Evolutionary conservation across 2,888 invertebrate species (phyloP).

Genomic region (Drosophila multiciliata): DNA sequence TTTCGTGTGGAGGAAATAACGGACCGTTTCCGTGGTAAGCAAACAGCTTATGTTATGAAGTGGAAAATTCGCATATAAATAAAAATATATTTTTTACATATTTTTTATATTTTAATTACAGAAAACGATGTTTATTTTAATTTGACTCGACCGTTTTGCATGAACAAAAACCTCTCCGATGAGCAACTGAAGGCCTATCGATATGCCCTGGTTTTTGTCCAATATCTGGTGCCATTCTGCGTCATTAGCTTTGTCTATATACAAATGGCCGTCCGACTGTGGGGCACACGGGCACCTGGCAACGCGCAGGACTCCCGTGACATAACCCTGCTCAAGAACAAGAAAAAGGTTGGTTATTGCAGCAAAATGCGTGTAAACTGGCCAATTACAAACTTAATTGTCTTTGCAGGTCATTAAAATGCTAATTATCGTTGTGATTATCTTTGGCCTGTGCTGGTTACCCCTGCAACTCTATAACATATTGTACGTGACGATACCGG

Average conservation of each 20-base stretch:
- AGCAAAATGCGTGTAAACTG: neutral
- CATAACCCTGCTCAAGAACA: slow-evolving; percentile 92
- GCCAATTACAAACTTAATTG: neutral
- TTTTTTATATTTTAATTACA: slow-evolving; percentile 34
- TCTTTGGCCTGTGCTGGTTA: slow-evolving; percentile 94
- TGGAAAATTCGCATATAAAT: neutral
- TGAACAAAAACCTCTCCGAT: slow-evolving; percentile 85
- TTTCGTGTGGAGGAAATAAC: slow-evolving; percentile 83
- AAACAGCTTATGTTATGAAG: neutral
- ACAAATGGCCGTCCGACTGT: slow-evolving; percentile 91
- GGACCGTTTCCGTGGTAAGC: slow-evolving; percentile 82
- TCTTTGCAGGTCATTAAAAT: slow-evolving; percentile 92
- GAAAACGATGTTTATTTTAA: slow-evolving; percentile 81
- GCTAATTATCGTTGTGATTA: slow-evolving; percentile 92
- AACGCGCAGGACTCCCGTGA: slow-evolving; percentile 92
- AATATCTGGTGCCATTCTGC: slow-evolving; percentile 92
- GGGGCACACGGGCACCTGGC: slow-evolving; percentile 92
- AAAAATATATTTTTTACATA: too few relatives aligned
- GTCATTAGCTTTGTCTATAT: slow-evolving; percentile 93
- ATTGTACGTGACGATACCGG: slow-evolving; percentile 89
- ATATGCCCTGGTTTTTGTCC: slow-evolving; percentile 86
- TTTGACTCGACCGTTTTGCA: slow-evolving; percentile 86
- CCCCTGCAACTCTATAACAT: slow-evolving; percentile 92
- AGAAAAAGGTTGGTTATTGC: slow-evolving; percentile 89
- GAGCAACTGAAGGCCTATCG: slow-evolving; percentile 86